Evolutionary conservation across 2,113 vertebrate genomes (phyloP).

Genomic region (Hippopotamus amphibius): DNA sequence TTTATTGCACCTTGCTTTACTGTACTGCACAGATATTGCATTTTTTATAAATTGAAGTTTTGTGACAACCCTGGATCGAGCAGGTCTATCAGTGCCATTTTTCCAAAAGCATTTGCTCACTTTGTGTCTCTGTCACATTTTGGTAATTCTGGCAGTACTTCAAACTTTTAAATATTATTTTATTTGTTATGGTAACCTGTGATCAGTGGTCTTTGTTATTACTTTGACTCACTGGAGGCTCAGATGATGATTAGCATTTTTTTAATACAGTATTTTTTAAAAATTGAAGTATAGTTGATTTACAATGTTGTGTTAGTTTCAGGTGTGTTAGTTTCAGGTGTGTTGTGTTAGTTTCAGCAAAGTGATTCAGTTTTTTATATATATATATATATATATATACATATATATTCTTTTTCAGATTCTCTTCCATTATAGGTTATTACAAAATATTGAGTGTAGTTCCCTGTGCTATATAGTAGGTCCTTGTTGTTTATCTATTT

Average conservation of each 20-base stretch:
- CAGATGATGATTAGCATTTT: background rate
- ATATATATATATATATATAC: background rate
- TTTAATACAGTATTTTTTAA: background rate
- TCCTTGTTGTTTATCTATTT: background rate
- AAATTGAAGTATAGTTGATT: background rate
- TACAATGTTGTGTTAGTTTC: background rate
- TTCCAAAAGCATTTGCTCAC: background rate
- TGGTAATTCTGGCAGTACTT: background rate
- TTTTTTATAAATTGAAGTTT: background rate
- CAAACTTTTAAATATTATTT: background rate
- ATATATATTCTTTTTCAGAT: background rate
- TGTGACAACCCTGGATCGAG: background rate
- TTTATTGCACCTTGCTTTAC: background rate
- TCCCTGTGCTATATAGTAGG: background rate
- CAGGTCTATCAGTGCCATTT: background rate
- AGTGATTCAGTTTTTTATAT: background rate
- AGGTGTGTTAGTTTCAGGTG: background rate
- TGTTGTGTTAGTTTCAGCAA: background rate
- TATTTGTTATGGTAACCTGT: background rate
- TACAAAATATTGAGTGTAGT: background rate
- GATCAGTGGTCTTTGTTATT: background rate
- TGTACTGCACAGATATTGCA: rapidly evolving
- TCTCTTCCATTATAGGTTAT: background rate
- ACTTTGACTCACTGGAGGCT: background rate
- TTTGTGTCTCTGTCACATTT: background rate